Evolutionary conservation across 2,113 vertebrate genomes (phyloP).

Genomic region (Macquaria australasica): DNA sequence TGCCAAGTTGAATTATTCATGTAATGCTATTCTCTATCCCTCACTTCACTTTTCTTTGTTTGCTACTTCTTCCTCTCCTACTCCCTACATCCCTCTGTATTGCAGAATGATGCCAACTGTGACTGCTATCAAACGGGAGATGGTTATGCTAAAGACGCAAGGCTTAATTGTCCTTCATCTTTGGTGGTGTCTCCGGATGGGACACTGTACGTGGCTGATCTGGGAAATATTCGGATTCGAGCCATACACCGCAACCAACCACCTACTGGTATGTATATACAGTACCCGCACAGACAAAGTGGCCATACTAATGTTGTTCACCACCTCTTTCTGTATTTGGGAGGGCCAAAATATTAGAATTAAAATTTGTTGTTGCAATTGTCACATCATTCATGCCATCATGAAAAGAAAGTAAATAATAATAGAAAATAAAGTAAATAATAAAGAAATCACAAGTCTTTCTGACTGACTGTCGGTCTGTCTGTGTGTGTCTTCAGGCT

Average conservation of each 20-base stretch:
- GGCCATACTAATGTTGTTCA: not conserved
- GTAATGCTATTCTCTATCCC: not conserved
- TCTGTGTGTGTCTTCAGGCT: constrained; percentile 56
- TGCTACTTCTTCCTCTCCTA: not conserved
- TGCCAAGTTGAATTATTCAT: not conserved
- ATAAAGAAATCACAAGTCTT: not conserved
- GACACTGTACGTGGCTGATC: constrained; percentile 94
- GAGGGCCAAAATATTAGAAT: not conserved
- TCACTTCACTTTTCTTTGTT: not conserved
- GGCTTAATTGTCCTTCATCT: constrained; percentile 94
- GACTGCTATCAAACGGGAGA: constrained; percentile 97
- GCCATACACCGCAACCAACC: constrained; percentile 93
- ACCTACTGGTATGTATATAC: constrained; percentile 78
- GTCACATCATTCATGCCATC: not conserved
- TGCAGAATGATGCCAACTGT: constrained; percentile 93
- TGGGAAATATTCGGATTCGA: constrained; percentile 96
- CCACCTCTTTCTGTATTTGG: not conserved
- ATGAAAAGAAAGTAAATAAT: not conserved
- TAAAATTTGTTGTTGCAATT: not conserved
- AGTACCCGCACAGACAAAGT: not conserved
- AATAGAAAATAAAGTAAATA: not conserved
- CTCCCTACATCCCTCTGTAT: not conserved
- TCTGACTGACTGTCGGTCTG: not conserved
- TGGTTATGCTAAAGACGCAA: constrained; percentile 96
- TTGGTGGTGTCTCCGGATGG: constrained; percentile 95